phyloP scores from a whole-genome alignment of 2,113 vertebrate species.

The Aegypius monachus region DNA sequence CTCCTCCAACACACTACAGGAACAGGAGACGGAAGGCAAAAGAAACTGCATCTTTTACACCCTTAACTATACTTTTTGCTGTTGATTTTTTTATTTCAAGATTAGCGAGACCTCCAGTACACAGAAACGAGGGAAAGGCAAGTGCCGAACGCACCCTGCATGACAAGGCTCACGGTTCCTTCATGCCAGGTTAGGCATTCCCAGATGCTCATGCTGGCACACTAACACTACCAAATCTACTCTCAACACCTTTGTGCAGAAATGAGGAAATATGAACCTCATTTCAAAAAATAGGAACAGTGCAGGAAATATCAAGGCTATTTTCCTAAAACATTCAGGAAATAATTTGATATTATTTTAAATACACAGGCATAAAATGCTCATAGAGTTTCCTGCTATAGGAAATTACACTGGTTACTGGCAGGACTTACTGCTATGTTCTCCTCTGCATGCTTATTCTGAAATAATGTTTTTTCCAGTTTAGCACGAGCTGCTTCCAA shows the following conservation, averaged over 20 bases:
- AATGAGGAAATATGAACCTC: not conserved
- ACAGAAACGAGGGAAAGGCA: not conserved
- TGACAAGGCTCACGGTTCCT: not conserved
- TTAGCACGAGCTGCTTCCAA: not conserved
- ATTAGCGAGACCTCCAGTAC: not conserved
- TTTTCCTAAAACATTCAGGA: not conserved
- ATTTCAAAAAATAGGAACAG: not conserved
- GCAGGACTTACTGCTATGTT: not conserved
- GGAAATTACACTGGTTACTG: not conserved
- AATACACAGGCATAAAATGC: not conserved
- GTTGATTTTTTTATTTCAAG: not conserved
- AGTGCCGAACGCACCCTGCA: accelerated
- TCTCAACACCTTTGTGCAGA: not conserved
- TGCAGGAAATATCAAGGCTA: not conserved
- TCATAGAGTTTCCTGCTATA: not conserved
- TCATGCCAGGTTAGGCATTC: not conserved
- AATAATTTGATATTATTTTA: not conserved
- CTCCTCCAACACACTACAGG: not conserved
- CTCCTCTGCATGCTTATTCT: not conserved
- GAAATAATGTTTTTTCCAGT: not conserved
- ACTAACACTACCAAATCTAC: not conserved
- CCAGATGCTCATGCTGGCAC: not conserved
- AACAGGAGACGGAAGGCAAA: not conserved
- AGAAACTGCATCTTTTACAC: not conserved
- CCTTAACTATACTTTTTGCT: accelerated